Evolutionary conservation across 2,888 invertebrate species (phyloP), one percentile per base, ranked within the genome.

Genomic region (Spodoptera picta): DNA sequence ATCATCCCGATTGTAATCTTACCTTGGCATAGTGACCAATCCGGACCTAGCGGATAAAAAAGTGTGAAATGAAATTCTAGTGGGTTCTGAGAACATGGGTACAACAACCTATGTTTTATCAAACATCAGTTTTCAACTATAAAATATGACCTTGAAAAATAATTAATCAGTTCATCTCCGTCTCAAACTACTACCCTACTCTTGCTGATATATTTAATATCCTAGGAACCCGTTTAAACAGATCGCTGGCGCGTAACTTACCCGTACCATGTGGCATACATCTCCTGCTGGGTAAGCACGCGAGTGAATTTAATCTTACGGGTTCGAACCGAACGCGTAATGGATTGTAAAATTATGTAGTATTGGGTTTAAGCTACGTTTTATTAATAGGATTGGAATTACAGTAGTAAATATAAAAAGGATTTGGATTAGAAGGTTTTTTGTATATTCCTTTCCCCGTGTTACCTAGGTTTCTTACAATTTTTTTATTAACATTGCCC

Each of bases 291-390:
- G 50, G 49, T 52, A 51, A 46, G 54, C 59, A 66, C 50, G 60
- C 45, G 66, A 54, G 56, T 56, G 64, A 67, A 66, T 63, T 76
- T 79, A 78, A 80, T 81, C 76, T 79, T 73, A 53, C 58, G 65
- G 68, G 61, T 65, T 59, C 49, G 65, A 72, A 77, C 70, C 66
- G 62, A 64, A 63, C 48, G 62, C 73, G 79, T 79, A 81, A 82
- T 81, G 75, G 75, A 69, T 70, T 66, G 73, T 80, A 57, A 77
- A 80, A 81, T 80, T 73, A 69, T 68, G 65, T 65, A 52, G 19
- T 27, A 64, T 67, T 69, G 70, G 72, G 67, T 71, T 69, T 66
- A 46, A 71, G 72, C 57, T 63, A 44, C 47, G 57, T 19, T 53
- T 48, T 55, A 52, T 48, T 47, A 27, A 55, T 24, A 41, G 7